Conservation (phyloP, 2,888 invertebrate genomes). For the Camponotus fellah region DNA sequence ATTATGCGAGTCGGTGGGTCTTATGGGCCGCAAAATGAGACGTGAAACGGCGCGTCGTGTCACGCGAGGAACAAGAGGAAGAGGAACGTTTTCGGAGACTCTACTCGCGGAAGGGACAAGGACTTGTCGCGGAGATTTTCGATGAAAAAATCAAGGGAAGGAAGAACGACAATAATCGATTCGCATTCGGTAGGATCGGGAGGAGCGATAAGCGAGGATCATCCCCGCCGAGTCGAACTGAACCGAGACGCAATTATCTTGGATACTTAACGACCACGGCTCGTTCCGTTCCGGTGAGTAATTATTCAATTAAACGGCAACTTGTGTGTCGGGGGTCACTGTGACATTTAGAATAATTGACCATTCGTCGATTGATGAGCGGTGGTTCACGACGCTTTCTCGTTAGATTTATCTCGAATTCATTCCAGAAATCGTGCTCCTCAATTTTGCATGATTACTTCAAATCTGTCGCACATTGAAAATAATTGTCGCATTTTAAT, state of each 20-base stretch:
- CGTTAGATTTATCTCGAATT: not conserved
- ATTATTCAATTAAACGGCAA: constrained; percentile 63
- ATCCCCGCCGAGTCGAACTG: constrained; percentile 43
- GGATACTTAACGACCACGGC: constrained; percentile 62
- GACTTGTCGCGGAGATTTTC: constrained; percentile 3
- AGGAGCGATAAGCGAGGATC: constrained; percentile 48
- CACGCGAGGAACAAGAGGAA: constrained; percentile 40
- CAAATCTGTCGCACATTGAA: not conserved
- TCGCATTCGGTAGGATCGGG: constrained; percentile 32
- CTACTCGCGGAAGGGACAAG: constrained; percentile 43
- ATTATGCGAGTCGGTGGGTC: constrained; percentile 38
- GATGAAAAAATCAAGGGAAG: constrained; percentile 11
- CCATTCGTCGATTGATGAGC: constrained; percentile 22
- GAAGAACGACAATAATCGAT: constrained; percentile 18
- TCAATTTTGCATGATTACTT: not conserved
- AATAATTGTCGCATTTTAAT: not conserved
- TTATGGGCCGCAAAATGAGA: constrained; percentile 60
- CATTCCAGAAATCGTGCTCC: not conserved
- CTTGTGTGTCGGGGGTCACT: constrained; percentile 6
- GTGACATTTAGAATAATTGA: constrained; percentile 28
- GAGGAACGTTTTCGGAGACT: not conserved
- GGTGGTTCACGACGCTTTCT: not conserved
- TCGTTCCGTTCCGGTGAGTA: constrained; percentile 70
- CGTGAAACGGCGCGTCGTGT: constrained; percentile 44
- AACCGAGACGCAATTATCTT: constrained; percentile 62